Evolutionary conservation across 2,113 vertebrate species (phyloP).

Genomic region (Labeo rohita): DNA sequence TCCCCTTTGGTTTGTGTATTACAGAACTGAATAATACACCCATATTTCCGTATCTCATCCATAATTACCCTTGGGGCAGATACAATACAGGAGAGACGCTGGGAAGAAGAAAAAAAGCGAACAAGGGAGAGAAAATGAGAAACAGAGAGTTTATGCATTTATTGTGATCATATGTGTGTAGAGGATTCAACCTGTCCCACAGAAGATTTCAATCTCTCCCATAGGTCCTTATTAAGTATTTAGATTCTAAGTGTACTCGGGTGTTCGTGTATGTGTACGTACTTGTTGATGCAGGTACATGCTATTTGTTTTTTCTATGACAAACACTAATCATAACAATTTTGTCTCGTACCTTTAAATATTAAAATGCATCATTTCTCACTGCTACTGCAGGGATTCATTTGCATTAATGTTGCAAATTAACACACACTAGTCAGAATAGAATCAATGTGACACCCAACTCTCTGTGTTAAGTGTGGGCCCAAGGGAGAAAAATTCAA

Average conservation of each 20-base stretch:
- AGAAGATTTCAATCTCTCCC: slow-evolving; percentile 47
- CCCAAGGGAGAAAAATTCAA: neutral
- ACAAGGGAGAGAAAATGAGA: neutral
- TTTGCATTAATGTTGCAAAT: slow-evolving; percentile 35
- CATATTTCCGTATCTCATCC: slow-evolving; percentile 53
- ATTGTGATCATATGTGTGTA: slow-evolving; percentile 39
- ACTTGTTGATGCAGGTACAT: slow-evolving; percentile 47
- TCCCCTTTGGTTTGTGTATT: slow-evolving; percentile 56
- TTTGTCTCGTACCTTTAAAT: neutral
- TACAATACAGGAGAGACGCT: slow-evolving; percentile 15
- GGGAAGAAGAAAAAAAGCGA: slow-evolving; percentile 8
- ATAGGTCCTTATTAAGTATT: slow-evolving; percentile 46
- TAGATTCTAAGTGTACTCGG: slow-evolving; percentile 37
- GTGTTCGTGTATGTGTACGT: neutral
- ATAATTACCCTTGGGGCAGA: slow-evolving; percentile 63
- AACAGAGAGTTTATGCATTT: neutral
- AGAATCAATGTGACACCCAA: slow-evolving; percentile 6
- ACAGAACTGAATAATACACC: slow-evolving; percentile 55
- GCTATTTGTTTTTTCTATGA: slow-evolving; percentile 50
- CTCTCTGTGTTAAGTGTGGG: slow-evolving; percentile 1
- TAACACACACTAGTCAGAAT: slow-evolving; percentile 26
- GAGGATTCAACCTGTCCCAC: slow-evolving; percentile 47
- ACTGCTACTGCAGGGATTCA: neutral
- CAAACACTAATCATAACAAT: slow-evolving; percentile 1
- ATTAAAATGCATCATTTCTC: slow-evolving; percentile 17